Base-by-base conservation (phyloP, 2,888 invertebrate genomes). In the Drosophila sordidula region DNA sequence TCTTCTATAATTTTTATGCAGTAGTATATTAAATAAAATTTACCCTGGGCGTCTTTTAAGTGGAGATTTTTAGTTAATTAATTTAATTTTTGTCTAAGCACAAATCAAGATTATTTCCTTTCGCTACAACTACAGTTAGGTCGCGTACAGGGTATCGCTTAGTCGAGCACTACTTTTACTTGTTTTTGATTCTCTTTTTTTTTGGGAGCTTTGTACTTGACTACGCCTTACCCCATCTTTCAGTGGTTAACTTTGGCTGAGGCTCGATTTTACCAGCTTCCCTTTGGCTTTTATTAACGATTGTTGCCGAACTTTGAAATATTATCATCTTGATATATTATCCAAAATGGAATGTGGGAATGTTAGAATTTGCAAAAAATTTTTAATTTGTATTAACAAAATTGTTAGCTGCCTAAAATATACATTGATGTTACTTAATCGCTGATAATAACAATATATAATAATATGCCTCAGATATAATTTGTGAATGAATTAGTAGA, bases 261-360 rank as follows among this genome's bases (percentile, higher is more conserved):
- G 8, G 6, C 39, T 16, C 9, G 39, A 39, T 14, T 39, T 39
- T 39, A 4, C 16, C 39, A 16, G 39, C 16, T 2, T 39, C 16
- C 9, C 1, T 39, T 39, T 39, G 8, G 8, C n/a, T 16, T 9
- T 16, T 39, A 16, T 39, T 39, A 5, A 34, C 22, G 44, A 54
- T 42, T 42, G 14, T 34, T 16, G 18, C 4, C 2, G 26, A 52
- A 16, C 26, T 49, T 49, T 50, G 36, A 50, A 49, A 56, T 56
- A 26, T 26, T 34, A 47, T 47, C 26, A 49, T 55, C 34, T 41
- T 67, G 38, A 38, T n/a, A 18, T 25, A 44, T 38, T 44, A 22
- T 51, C 26, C 32, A n/a, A 16, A 56, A 44, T 50, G 52, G 41
- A 34, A 34, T 16, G 41, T 6, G n/a, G 1, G 38, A 26, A 65